Evolutionary conservation across 2,113 vertebrate genomes (phyloP).

Genomic region (Salminus brasiliensis): DNA sequence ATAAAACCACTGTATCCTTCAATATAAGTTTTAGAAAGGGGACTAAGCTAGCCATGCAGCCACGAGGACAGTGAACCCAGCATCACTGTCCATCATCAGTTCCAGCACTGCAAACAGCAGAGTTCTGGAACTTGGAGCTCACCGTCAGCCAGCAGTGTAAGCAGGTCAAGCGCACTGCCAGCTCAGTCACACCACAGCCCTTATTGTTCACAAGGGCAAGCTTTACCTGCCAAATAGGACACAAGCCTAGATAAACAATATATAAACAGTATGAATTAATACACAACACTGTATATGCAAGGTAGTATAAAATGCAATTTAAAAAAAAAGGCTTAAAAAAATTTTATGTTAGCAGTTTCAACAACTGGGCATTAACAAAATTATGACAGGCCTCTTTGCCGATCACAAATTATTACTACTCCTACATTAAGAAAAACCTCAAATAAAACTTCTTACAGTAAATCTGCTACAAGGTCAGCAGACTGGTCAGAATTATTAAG

Average conservation of each 20-base stretch:
- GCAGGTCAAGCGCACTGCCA: constrained; percentile 13
- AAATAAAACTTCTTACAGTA: no score
- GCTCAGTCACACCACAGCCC: constrained; percentile 22
- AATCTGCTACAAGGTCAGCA: no score
- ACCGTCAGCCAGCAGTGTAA: constrained; percentile 20
- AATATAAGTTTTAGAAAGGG: neutral
- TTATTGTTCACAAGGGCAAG: neutral
- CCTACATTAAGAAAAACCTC: no score
- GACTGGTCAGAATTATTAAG: no score
- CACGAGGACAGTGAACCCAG: constrained; percentile 1
- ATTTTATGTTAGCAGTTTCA: no score
- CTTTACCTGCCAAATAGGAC: constrained; percentile 2
- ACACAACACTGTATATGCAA: neutral
- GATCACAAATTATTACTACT: no score
- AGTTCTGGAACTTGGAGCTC: constrained; percentile 35
- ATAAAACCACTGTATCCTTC: neutral
- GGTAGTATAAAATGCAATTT: no score
- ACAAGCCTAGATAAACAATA: neutral
- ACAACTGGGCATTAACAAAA: no score
- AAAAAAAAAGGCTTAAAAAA: no score
- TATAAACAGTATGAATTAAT: neutral
- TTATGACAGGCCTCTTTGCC: no score
- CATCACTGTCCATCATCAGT: constrained; percentile 35
- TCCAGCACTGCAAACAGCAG: constrained; percentile 35
- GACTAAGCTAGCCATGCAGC: neutral